phyloP scores from a whole-genome alignment of 2,113 vertebrate genomes.

The Vulpes lagopus region DNA sequence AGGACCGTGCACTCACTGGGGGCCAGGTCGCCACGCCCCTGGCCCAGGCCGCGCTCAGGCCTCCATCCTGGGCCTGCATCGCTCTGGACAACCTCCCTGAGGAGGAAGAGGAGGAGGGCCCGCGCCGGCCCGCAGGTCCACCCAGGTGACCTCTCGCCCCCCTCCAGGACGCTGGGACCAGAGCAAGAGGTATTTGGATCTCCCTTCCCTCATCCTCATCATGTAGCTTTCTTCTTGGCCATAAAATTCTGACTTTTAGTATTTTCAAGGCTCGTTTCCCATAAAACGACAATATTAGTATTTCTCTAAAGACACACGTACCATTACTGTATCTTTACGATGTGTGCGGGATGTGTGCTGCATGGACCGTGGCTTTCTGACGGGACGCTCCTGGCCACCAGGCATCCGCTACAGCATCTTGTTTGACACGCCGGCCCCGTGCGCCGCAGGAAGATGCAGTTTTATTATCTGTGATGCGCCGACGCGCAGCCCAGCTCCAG shows the following conservation, averaged over 20 bases:
- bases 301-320: constrained; percentile 79
- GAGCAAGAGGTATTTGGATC: accelerated
- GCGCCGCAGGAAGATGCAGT: constrained; percentile 70
- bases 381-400: constrained; percentile 72
- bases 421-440: constrained; percentile 66
- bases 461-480: constrained; percentile 84
- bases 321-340: constrained; percentile 88
- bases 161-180: not conserved
- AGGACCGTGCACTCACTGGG: accelerated
- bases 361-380: constrained; percentile 79
- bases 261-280: constrained; percentile 85
- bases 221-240: not conserved
- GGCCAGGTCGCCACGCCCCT: accelerated
- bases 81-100: not conserved
- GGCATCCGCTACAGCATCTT: constrained; percentile 72
- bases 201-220: not conserved
- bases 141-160: not conserved
- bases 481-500: constrained; percentile 73
- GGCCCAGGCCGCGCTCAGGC: accelerated
- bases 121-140: not conserved
- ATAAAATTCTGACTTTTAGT: constrained; percentile 81
- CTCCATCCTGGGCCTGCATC: accelerated
- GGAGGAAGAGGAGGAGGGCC: not conserved
- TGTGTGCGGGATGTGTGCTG: constrained; percentile 84
- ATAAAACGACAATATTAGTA: constrained; percentile 83